phyloP scores from a whole-genome alignment of 2,113 vertebrate species.

The Urocitellus parryii region DNA sequence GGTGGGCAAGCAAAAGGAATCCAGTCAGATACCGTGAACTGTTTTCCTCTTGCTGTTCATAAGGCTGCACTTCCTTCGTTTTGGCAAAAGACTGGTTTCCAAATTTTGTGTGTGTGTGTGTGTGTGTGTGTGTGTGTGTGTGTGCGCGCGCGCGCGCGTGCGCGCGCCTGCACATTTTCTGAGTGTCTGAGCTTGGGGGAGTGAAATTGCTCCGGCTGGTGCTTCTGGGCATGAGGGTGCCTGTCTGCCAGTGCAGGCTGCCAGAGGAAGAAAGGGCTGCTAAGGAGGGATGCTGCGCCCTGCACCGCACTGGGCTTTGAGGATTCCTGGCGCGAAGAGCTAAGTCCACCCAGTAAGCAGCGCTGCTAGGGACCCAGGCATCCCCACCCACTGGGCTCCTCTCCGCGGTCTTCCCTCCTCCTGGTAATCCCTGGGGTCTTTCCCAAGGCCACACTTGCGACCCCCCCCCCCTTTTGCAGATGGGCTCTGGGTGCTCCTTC shows the following conservation, averaged over 20 bases:
- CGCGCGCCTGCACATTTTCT: conserved; percentile 29
- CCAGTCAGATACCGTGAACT: neutral
- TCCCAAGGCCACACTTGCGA: neutral
- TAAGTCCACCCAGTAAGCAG: conserved; percentile 54
- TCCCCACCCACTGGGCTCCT: conserved; percentile 52
- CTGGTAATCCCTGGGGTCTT: conserved; percentile 60
- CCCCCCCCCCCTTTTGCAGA: neutral
- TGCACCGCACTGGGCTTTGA: neutral
- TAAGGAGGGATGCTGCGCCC: conserved; percentile 70
- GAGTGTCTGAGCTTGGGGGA: conserved; percentile 26
- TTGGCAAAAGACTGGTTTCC: neutral
- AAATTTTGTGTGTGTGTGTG: neutral
- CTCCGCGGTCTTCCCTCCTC: neutral
- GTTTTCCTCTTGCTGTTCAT: neutral
- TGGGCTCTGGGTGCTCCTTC: neutral
- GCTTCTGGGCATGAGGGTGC: conserved; percentile 54
- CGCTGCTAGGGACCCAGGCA: conserved; percentile 48
- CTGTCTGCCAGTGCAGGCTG: conserved; percentile 17
- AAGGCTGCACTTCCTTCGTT: conserved; percentile 15
- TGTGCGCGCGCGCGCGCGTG: neutral
- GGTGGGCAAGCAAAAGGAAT: neutral
- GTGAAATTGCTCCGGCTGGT: conserved; percentile 43
- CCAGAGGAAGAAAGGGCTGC: conserved; percentile 22
- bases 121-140: neutral
- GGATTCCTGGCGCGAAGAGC: conserved; percentile 42